Conservation (phyloP, 2,797 vertebrate species). For the Bradypus variegatus region DNA sequence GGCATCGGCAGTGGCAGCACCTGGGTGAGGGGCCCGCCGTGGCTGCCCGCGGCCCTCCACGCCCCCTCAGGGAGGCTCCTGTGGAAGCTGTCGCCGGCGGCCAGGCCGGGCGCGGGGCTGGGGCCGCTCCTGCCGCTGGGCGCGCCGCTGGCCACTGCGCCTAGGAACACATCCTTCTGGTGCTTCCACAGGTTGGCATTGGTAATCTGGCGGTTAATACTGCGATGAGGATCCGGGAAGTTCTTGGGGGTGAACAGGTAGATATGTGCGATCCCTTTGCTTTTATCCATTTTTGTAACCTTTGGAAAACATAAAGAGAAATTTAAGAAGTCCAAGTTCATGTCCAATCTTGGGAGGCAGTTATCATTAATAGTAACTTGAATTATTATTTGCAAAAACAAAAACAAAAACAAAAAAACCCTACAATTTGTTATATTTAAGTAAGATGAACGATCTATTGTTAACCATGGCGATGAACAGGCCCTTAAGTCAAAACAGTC, state of each 20-base stretch:
- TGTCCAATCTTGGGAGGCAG: neutral
- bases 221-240: slow-evolving; percentile 73
- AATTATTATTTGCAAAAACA: slow-evolving; percentile 16
- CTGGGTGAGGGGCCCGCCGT: neutral
- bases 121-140: slow-evolving; percentile 42
- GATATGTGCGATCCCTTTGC: slow-evolving; percentile 75
- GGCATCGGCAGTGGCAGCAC: slow-evolving; percentile 81
- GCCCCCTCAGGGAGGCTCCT: slow-evolving; percentile 58
- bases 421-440: neutral
- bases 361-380: neutral
- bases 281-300: slow-evolving; percentile 81
- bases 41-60: slow-evolving; percentile 48
- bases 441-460: slow-evolving; percentile 1
- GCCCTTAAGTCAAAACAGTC: neutral
- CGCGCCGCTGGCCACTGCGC: slow-evolving; percentile 55
- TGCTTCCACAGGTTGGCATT: slow-evolving; percentile 83
- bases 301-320: slow-evolving; percentile 63
- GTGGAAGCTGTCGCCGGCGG: slow-evolving; percentile 33
- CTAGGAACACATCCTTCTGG: slow-evolving; percentile 83
- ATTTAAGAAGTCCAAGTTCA: slow-evolving; percentile 18
- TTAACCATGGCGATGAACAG: neutral
- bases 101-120: neutral
- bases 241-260: slow-evolving; percentile 86
- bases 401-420: neutral
- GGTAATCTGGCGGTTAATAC: slow-evolving; percentile 84